A percentile compares a stretch with the other conserved stretches of the same genome.
phyloP scores from a whole-genome alignment of 2,113 vertebrate species.

The Trematocara variabile region DNA sequence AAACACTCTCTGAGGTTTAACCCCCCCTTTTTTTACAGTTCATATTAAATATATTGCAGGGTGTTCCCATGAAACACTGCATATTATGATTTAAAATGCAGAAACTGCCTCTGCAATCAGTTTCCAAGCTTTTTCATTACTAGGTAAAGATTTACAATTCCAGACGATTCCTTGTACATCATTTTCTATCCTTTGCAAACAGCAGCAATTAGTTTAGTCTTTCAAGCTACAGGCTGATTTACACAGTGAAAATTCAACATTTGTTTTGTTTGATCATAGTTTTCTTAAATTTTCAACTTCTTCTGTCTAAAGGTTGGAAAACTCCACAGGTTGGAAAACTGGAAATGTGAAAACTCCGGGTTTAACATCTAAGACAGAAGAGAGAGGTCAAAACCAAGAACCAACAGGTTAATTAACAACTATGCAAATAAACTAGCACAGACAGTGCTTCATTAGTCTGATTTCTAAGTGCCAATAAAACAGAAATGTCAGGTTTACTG shows the following conservation, averaged over 20 bases:
- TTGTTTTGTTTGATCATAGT: neutral
- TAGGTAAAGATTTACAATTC: neutral
- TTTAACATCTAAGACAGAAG: neutral
- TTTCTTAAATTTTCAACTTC: neutral
- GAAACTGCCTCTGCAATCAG: neutral
- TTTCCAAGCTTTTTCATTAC: neutral
- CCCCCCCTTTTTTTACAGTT: neutral
- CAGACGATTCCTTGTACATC: neutral
- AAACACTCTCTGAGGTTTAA: neutral
- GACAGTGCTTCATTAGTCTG: neutral
- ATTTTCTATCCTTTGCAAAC: neutral
- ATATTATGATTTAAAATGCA: neutral
- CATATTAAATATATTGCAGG: neutral
- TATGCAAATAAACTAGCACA: neutral
- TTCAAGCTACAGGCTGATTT: neutral
- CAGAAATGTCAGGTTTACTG: neutral
- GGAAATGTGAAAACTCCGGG: neutral
- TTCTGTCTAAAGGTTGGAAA: neutral
- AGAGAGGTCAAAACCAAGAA: neutral
- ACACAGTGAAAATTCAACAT: rapidly evolving
- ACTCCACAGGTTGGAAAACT: neutral
- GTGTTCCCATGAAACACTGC: neutral
- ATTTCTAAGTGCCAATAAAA: neutral
- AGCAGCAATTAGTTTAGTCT: neutral
- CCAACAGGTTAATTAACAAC: neutral